Base-by-base conservation (phyloP, 2,113 vertebrate species). In the Coturnix japonica region DNA sequence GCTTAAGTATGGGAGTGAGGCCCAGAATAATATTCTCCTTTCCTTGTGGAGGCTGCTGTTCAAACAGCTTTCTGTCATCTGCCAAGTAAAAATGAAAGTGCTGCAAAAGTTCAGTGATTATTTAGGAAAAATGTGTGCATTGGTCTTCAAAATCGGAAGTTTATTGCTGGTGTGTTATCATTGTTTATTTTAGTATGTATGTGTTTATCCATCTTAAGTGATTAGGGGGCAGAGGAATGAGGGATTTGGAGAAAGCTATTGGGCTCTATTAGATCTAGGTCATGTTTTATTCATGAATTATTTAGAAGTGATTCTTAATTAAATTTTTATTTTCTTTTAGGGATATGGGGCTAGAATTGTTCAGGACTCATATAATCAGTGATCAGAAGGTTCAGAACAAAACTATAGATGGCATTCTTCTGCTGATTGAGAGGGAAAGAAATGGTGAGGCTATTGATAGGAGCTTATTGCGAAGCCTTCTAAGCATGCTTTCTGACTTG, bases 291-390 rank as follows among this genome's bases (percentile, higher is more conserved):
- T 77, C 72, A 35, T 86, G 75, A 17, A 41, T 26, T 86, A 33
- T 61, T 85, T 69, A 71, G 12, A 49, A 30, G 59, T 93, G 64
- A 22, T 89, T 89, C 49, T 83, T 41, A 30, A 81, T 41, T 87
- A 85, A 69, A 87, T 35, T 28, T 75, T 79, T 89, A 46, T 65
- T 96, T 95, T 91, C 17, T 71, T 96, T 82, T 91, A 99, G 99
- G 99, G 99, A 99, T 94, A 99, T 99, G 99, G 99, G 99, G 61
- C 97, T 99, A 96, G 99, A 99, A 94, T 98, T 99, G 93, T 99
- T 99, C 97, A 98, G 99, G 97, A 99, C 98, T 97, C 99, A 99
- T 95, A 99, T 99, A 96, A 99, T 99, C 96, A 99, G 99, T 64
- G 99, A 99, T 95, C 98, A 98, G 94, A 99, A 99, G 95, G 99